These are phyloP conservation scores for Diplodus sargus DNA, from an alignment of 2,797 vertebrate genomes.

Conservation along the genomic window DNA sequence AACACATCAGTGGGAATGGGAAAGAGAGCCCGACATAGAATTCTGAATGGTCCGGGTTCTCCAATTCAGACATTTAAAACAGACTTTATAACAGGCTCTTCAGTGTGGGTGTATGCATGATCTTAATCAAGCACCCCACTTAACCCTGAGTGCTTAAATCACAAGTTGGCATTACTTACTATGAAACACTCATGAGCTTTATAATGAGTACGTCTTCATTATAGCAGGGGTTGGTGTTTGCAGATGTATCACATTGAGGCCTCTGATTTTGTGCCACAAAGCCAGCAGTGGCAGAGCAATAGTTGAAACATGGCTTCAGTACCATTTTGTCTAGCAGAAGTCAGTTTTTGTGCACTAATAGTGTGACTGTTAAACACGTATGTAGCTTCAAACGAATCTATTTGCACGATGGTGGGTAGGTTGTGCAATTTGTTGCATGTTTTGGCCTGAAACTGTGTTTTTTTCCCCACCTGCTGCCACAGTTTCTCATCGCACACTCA, in stretches of 20 bases:
- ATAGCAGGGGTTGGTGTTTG: conserved; percentile 24
- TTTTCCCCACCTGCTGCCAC: conserved; percentile 3
- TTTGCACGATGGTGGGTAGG: background rate
- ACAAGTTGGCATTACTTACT: conserved; percentile 61
- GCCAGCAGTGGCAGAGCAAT: background rate
- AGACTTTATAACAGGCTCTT: conserved; percentile 46
- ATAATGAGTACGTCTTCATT: conserved; percentile 49
- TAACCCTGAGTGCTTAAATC: conserved; percentile 39
- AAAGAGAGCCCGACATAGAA: conserved; percentile 45
- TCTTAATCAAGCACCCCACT: conserved; percentile 54
- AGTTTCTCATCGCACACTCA: background rate
- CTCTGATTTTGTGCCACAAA: conserved; percentile 26
- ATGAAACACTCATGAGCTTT: conserved; percentile 66
- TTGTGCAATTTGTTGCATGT: background rate
- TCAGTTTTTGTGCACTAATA: background rate
- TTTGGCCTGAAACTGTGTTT: background rate
- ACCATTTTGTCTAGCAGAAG: background rate
- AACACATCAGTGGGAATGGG: conserved; percentile 60
- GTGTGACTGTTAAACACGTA: background rate
- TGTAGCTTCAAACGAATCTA: background rate
- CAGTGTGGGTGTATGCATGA: conserved; percentile 41
- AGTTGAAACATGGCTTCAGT: background rate
- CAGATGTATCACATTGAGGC: conserved; percentile 28
- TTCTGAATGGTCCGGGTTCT: conserved; percentile 43
- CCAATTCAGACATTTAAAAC: conserved; percentile 61